These are phyloP conservation scores for Sebastes iracundus DNA, from an alignment of 2,797 vertebrate genomes.

Conservation along the genomic window DNA sequence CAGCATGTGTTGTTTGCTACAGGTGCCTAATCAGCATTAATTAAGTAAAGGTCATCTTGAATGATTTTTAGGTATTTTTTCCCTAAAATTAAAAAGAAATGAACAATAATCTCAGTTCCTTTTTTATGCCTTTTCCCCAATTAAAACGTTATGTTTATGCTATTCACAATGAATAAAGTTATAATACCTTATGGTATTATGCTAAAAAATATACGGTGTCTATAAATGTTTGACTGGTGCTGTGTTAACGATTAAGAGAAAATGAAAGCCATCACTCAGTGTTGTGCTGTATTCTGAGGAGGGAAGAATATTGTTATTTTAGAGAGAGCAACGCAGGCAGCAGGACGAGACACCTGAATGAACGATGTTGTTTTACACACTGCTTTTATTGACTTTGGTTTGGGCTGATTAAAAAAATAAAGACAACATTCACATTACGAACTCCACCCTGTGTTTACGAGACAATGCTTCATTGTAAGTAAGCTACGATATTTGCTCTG, in stretches of 20 bases:
- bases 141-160: not conserved
- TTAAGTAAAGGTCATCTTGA: not conserved
- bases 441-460: not conserved
- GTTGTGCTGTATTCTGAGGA: conserved; percentile 46
- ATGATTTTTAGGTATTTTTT: not conserved
- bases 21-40: not conserved
- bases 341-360: conserved; percentile 10
- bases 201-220: not conserved
- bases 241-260: not conserved
- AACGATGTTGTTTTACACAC: conserved; percentile 20
- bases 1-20: not conserved
- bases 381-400: conserved; percentile 56
- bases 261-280: conserved; percentile 37
- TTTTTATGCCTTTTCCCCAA: not conserved
- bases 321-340: conserved; percentile 15
- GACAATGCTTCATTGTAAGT: conserved; percentile 14
- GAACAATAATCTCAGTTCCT: not conserved
- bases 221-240: not conserved
- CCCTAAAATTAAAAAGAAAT: not conserved
- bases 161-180: not conserved
- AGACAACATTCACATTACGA: not conserved
- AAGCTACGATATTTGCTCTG: not conserved
- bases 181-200: not conserved
- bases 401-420: not conserved
- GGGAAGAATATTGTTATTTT: conserved; percentile 27